Conservation (phyloP, 2,113 vertebrate species). For the Amphilophus citrinellus region DNA sequence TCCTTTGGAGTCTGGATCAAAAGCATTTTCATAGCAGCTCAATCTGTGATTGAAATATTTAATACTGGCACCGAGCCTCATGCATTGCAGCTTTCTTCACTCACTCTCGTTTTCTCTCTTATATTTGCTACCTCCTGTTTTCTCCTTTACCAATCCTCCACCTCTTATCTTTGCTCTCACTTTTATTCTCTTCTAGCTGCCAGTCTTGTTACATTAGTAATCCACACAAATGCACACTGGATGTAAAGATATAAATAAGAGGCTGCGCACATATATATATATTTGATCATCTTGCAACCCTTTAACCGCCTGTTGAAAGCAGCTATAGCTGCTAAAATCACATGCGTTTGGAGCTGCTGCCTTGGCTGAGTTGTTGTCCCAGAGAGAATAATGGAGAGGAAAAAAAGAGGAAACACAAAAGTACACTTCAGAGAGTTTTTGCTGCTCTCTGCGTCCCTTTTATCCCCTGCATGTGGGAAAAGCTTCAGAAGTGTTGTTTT, state of each 20-base stretch:
- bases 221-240: conserved; percentile 50
- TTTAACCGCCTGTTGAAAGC: conserved; percentile 33
- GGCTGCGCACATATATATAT: conserved; percentile 24
- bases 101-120: conserved; percentile 13
- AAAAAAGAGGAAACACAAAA: conserved; percentile 28
- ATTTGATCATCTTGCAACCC: conserved; percentile 57
- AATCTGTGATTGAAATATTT: conserved; percentile 73
- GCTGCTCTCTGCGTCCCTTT: conserved; percentile 19
- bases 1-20: conserved; percentile 68
- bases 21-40: conserved; percentile 62
- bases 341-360: conserved; percentile 14
- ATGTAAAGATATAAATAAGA: conserved; percentile 30
- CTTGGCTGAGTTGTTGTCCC: neutral
- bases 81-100: conserved; percentile 19
- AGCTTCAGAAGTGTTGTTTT: conserved; percentile 44
- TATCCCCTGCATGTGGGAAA: conserved; percentile 51
- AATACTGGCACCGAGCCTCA: conserved; percentile 45
- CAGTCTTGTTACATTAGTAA: conserved; percentile 49
- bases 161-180: conserved; percentile 27
- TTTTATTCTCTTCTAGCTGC: conserved; percentile 17
- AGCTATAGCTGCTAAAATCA: neutral
- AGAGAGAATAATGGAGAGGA: conserved; percentile 36
- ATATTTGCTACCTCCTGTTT: conserved; percentile 18
- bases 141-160: neutral
- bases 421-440: conserved; percentile 33